Evolutionary conservation across 2,797 vertebrate genomes (phyloP).

Genomic region (Bradypodion pumilum): DNA sequence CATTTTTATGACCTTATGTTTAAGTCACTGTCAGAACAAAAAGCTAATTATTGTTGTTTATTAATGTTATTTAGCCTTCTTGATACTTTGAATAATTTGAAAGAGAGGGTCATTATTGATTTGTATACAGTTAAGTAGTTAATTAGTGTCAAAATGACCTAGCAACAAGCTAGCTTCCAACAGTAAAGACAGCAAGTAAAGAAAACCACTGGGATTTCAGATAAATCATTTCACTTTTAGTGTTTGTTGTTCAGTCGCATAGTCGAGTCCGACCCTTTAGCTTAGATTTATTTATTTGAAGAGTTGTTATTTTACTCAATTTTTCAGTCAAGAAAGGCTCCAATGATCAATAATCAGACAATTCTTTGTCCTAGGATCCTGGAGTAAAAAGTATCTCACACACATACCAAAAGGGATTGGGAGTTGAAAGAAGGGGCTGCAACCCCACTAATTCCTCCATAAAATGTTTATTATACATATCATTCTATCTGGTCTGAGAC

Average conservation of each 20-base stretch:
- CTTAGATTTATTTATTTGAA: background rate
- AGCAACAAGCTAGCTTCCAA: slow-evolving; percentile 39
- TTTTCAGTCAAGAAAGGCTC: background rate
- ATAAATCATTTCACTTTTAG: slow-evolving; percentile 52
- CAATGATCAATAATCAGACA: background rate
- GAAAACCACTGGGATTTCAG: slow-evolving; percentile 31
- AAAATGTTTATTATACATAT: no score
- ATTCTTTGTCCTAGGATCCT: no score
- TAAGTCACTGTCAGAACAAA: slow-evolving; percentile 53
- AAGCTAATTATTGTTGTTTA: slow-evolving; percentile 52
- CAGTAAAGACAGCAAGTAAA: slow-evolving; percentile 53
- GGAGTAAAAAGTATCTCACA: no score
- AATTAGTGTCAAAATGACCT: slow-evolving; percentile 53
- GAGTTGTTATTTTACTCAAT: no score
- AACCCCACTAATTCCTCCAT: no score
- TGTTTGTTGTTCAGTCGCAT: slow-evolving; percentile 3
- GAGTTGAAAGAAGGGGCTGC: no score
- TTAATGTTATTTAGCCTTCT: slow-evolving; percentile 47
- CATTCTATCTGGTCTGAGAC: no score
- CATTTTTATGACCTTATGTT: slow-evolving; percentile 19
- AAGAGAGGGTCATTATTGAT: slow-evolving; percentile 46
- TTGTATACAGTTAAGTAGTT: slow-evolving; percentile 54
- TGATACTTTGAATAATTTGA: slow-evolving; percentile 51
- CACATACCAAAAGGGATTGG: no score
- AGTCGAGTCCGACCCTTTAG: no score